phyloP scores from a whole-genome alignment of 2,888 invertebrate species.

The Caenorhabditis doughertyi region DNA sequence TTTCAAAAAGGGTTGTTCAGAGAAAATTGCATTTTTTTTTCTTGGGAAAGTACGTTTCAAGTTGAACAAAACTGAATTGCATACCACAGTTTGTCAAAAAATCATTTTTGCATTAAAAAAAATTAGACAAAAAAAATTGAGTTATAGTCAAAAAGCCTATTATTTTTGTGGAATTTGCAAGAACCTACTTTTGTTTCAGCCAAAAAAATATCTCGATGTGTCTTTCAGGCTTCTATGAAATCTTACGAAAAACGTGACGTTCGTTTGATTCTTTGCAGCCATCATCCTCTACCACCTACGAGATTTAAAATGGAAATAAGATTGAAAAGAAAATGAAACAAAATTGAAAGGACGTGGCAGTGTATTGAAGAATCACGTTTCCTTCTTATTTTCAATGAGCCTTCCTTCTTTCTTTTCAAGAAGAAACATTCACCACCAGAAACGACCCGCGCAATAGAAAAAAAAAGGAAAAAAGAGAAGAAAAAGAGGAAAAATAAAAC shows the following conservation, averaged over 20 bases:
- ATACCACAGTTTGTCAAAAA: no score
- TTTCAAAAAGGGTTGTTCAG: no score
- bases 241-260: constrained; percentile 28
- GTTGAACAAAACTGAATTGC: no score
- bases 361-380: constrained; percentile 11
- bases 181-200: not conserved
- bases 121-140: no score
- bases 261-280: not conserved
- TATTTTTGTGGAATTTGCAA: no score
- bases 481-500: constrained; percentile 44
- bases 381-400: constrained; percentile 34
- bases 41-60: no score
- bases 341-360: not conserved
- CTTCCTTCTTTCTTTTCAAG: constrained; percentile 26
- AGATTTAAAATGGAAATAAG: constrained; percentile 28
- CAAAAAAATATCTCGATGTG: not conserved
- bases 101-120: no score
- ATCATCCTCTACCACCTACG: constrained; percentile 19
- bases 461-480: not conserved
- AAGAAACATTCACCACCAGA: constrained; percentile 44
- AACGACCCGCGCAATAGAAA: not conserved
- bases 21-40: no score
- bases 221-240: constrained; percentile 9
- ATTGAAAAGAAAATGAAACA: constrained; percentile 16
- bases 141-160: no score